Conservation (phyloP, 2,113 vertebrate genomes). For the Casuarius casuarius region DNA sequence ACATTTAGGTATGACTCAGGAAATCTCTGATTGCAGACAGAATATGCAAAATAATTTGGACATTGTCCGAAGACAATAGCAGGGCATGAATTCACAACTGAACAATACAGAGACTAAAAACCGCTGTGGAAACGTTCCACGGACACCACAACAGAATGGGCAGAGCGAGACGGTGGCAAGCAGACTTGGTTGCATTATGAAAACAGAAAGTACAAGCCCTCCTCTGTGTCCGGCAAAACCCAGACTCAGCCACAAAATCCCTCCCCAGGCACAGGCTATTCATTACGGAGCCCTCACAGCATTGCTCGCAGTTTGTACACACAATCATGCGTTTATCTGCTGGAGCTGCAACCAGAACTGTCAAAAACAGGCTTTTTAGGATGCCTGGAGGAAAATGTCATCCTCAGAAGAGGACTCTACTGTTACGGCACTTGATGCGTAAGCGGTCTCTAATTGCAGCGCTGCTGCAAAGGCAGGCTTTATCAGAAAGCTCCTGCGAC, state of each 20-base stretch:
- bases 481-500: background rate
- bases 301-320: constrained; percentile 21
- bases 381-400: constrained; percentile 57
- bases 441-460: background rate
- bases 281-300: background rate
- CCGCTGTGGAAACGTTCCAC: rapidly evolving
- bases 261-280: background rate
- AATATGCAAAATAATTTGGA: constrained; percentile 16
- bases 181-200: rapidly evolving
- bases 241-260: background rate
- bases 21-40: constrained; percentile 10
- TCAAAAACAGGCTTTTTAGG: constrained; percentile 26
- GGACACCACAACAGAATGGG: rapidly evolving
- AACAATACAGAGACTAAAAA: background rate
- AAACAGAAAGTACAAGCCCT: background rate
- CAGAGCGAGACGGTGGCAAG: background rate
- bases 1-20: constrained; percentile 48
- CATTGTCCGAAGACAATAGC: background rate
- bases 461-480: background rate
- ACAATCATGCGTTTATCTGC: constrained; percentile 59
- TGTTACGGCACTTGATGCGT: constrained; percentile 28
- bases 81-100: background rate
- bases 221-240: background rate
- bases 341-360: background rate
- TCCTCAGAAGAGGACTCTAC: constrained; percentile 38